phyloP scores from a whole-genome alignment of 2,797 vertebrate genomes.

The Propithecus deckenii region DNA sequence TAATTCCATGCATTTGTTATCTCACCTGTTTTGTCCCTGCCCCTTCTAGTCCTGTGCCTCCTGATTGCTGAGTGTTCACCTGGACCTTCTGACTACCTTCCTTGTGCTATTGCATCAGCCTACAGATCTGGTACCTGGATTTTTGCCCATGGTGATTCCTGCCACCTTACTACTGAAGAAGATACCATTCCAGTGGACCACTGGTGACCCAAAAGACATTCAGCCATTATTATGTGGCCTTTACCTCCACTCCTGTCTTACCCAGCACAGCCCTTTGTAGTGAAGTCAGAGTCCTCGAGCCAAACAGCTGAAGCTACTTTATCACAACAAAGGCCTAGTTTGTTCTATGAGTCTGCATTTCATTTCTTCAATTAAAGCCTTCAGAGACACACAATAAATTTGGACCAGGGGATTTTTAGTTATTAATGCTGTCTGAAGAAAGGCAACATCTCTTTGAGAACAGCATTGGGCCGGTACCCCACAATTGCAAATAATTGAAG shows the following conservation, averaged over 20 bases:
- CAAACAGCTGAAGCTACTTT: slow-evolving; percentile 65
- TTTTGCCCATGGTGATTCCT: slow-evolving; percentile 63
- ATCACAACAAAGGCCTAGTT: slow-evolving; percentile 50
- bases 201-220: slow-evolving; percentile 68
- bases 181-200: slow-evolving; percentile 72
- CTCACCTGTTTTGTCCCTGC: slow-evolving; percentile 65
- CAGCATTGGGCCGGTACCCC: slow-evolving; percentile 27
- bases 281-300: slow-evolving; percentile 64
- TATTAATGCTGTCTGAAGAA: slow-evolving; percentile 57
- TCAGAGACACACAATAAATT: slow-evolving; percentile 71
- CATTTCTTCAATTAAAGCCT: slow-evolving; percentile 62
- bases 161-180: slow-evolving; percentile 73
- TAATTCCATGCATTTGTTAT: slow-evolving; percentile 55
- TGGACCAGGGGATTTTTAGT: slow-evolving; percentile 64
- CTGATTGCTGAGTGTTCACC: slow-evolving; percentile 67
- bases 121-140: slow-evolving; percentile 69
- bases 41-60: slow-evolving; percentile 70
- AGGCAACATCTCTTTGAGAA: slow-evolving; percentile 52
- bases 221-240: slow-evolving; percentile 68
- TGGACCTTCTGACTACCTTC: slow-evolving; percentile 68
- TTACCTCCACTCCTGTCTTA: slow-evolving; percentile 55
- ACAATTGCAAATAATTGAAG: slow-evolving; percentile 55
- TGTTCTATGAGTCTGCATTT: slow-evolving; percentile 64
- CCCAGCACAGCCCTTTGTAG: slow-evolving; percentile 39
- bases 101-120: slow-evolving; percentile 59